phyloP scores from a whole-genome alignment of 53 echinoderm and acorn worm species.

The Echinometra lucunter region DNA sequence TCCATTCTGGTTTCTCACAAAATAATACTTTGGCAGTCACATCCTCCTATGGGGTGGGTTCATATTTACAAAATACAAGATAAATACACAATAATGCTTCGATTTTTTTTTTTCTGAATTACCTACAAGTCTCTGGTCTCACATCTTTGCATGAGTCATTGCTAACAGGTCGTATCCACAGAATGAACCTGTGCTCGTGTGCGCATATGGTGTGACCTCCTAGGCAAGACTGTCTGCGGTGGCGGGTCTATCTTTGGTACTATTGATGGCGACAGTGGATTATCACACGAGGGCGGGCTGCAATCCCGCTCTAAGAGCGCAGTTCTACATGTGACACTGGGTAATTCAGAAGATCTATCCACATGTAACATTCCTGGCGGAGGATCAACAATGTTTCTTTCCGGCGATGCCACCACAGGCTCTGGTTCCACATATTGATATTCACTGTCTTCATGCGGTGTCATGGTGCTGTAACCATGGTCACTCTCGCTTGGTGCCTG shows the following conservation, averaged over 20 bases:
- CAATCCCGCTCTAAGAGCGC: slow-evolving; percentile 62
- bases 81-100: slow-evolving; percentile 57
- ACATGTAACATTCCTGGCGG: slow-evolving; percentile 77
- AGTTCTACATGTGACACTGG: slow-evolving; percentile 65
- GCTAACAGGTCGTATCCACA: slow-evolving; percentile 85
- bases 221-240: slow-evolving; percentile 93
- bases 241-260: slow-evolving; percentile 94
- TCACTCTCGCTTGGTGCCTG: slow-evolving; percentile 96
- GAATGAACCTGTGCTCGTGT: slow-evolving; percentile 91
- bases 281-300: slow-evolving; percentile 67
- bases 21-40: slow-evolving; percentile 68
- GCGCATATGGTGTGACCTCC: slow-evolving; percentile 81
- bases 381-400: slow-evolving; percentile 78
- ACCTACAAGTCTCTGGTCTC: background rate
- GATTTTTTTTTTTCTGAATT: slow-evolving; percentile 40
- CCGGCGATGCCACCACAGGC: slow-evolving; percentile 86
- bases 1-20: background rate
- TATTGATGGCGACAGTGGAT: slow-evolving; percentile 62
- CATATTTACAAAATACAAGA: slow-evolving; percentile 54
- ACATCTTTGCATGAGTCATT: background rate
- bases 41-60: background rate
- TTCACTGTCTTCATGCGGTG: slow-evolving; percentile 98
- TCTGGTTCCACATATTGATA: slow-evolving; percentile 98
- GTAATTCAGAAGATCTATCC: slow-evolving; percentile 43
- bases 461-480: slow-evolving; percentile 99